These are phyloP conservation scores for Polydrusus pterygomalis DNA, from an alignment of 2,888 invertebrate genomes.

Conservation along the genomic window DNA sequence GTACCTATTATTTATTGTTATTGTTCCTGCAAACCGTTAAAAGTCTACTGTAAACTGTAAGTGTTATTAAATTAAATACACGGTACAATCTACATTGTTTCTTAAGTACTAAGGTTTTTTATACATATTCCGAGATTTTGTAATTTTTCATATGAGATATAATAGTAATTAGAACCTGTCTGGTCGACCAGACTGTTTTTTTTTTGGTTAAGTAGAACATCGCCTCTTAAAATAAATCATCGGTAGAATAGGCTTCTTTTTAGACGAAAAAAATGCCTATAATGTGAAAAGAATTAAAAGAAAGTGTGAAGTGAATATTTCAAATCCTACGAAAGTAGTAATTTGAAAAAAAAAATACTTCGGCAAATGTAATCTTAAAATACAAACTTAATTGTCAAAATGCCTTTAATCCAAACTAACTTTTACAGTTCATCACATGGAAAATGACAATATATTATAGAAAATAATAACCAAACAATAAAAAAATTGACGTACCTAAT, in stretches of 20 bases:
- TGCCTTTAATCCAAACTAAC: too few relatives aligned
- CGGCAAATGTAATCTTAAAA: too few relatives aligned
- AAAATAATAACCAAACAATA: too few relatives aligned
- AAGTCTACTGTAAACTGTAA: slow-evolving; percentile 42
- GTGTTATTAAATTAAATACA: slow-evolving; percentile 40
- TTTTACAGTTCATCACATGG: too few relatives aligned
- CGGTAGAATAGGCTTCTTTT: not conserved
- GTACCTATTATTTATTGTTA: slow-evolving; percentile 40
- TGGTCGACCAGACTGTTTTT: not conserved
- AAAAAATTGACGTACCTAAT: too few relatives aligned
- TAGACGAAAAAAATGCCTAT: too few relatives aligned
- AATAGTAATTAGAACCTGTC: slow-evolving; percentile 9
- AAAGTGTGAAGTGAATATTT: too few relatives aligned
- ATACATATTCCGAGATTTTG: slow-evolving; percentile 2
- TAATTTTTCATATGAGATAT: not conserved
- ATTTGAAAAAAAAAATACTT: too few relatives aligned
- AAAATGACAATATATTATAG: too few relatives aligned
- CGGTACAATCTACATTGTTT: slow-evolving; percentile 29
- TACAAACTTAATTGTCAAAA: too few relatives aligned
- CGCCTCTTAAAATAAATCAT: not conserved
- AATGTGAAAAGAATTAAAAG: too few relatives aligned
- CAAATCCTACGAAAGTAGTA: too few relatives aligned
- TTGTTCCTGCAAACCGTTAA: slow-evolving; percentile 43
- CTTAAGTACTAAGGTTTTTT: slow-evolving; percentile 25
- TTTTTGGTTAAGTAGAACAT: not conserved